A percentile compares a stretch with the other conserved stretches of the same genome.
Conservation (phyloP, 2,888 invertebrate genomes). For the Latrodectus hesperus region DNA sequence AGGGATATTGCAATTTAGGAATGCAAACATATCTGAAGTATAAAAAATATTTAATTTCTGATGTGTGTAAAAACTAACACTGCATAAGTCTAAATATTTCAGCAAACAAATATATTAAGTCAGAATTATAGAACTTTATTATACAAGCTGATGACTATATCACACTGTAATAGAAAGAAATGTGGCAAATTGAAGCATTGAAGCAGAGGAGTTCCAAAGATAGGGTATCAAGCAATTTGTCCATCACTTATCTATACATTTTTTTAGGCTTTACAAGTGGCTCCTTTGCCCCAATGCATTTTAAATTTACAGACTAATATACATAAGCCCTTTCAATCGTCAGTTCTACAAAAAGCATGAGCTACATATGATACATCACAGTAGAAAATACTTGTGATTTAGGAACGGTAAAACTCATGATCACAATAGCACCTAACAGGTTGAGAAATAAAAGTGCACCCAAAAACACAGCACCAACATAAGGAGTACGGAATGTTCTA, state of each 20-base stretch:
- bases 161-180: constrained; percentile 65
- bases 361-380: constrained; percentile 68
- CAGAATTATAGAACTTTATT: constrained; percentile 64
- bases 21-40: no score
- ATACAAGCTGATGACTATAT: constrained; percentile 68
- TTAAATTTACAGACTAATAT: constrained; percentile 66
- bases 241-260: constrained; percentile 19
- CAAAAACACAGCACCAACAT: constrained; percentile 64
- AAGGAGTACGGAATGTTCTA: constrained; percentile 68
- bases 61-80: no score
- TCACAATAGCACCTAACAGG: constrained; percentile 70
- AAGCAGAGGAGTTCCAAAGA: constrained; percentile 61
- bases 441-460: constrained; percentile 60
- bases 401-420: constrained; percentile 67
- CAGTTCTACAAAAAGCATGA: constrained; percentile 66
- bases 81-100: no score
- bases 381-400: constrained; percentile 69
- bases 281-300: constrained; percentile 67
- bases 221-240: constrained; percentile 29
- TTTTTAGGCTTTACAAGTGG: constrained; percentile 36
- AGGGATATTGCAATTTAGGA: no score
- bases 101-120: constrained; percentile 24
- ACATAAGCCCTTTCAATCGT: constrained; percentile 65
- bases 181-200: constrained; percentile 59
- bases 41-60: no score